Evolutionary conservation across 2,113 vertebrate species (phyloP).

Genomic region (Hydrolagus affinis): DNA sequence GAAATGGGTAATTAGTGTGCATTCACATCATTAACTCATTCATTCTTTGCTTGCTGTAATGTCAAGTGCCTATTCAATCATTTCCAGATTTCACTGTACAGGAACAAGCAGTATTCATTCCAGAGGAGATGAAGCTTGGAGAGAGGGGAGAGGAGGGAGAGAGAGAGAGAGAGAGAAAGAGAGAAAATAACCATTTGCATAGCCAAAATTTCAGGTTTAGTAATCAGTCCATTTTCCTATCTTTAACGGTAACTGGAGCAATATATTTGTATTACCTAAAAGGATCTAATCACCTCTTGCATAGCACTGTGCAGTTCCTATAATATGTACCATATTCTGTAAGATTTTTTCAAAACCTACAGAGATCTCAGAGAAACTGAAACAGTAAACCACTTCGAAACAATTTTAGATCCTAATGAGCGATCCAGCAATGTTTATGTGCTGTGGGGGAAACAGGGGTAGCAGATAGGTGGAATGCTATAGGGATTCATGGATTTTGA

Average conservation of each 20-base stretch:
- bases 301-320: too few relatives aligned
- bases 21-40: neutral
- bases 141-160: too few relatives aligned
- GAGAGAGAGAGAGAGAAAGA: neutral
- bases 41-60: neutral
- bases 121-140: neutral
- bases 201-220: neutral
- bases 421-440: neutral
- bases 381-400: neutral
- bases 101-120: neutral
- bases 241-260: too few relatives aligned
- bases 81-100: neutral
- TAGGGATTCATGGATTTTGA: neutral
- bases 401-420: neutral
- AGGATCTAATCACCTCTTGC: too few relatives aligned
- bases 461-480: neutral
- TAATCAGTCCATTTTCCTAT: neutral
- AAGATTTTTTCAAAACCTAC: neutral
- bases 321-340: neutral
- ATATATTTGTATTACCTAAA: too few relatives aligned
- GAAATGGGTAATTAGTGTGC: neutral
- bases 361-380: neutral
- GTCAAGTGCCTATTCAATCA: neutral
- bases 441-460: too few relatives aligned
- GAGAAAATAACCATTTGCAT: neutral